These are phyloP conservation scores for Babyrousa celebensis DNA, from an alignment of 2,797 vertebrate genomes.

Conservation along the genomic window DNA sequence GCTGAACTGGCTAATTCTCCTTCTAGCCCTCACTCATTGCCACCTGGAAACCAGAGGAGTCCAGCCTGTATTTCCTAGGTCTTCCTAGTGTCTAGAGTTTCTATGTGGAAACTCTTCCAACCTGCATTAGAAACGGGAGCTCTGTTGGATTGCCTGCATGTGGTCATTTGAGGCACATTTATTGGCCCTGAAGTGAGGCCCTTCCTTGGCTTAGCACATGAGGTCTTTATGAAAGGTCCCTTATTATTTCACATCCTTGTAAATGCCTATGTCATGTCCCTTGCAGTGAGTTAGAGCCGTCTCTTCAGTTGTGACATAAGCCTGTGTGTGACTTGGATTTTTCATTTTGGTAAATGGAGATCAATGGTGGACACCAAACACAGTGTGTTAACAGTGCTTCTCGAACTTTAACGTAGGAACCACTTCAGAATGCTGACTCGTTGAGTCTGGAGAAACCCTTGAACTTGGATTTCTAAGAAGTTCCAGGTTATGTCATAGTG, in stretches of 20 bases:
- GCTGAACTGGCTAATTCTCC: conserved; percentile 64
- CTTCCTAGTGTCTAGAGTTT: not conserved
- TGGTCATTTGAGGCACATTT: not conserved
- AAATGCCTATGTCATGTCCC: not conserved
- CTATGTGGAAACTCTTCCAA: not conserved
- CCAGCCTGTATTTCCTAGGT: not conserved
- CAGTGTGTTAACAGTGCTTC: not conserved
- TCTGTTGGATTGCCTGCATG: not conserved
- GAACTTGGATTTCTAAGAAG: conserved; percentile 15
- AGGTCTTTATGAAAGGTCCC: not conserved
- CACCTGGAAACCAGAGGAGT: conserved; percentile 59
- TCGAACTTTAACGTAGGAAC: not conserved
- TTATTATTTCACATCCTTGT: not conserved
- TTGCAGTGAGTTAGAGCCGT: not conserved
- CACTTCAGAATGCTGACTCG: not conserved
- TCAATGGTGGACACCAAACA: not conserved
- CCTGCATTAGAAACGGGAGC: not conserved
- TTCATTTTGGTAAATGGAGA: not conserved
- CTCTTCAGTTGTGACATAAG: not conserved
- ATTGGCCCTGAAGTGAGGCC: not conserved
- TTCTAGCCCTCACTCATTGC: conserved; percentile 25
- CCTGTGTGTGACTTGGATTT: not conserved
- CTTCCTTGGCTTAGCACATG: not conserved
- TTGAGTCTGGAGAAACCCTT: not conserved
- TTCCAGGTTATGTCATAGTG: not conserved